A percentile compares a stretch with the other conserved stretches of the same genome.
Conservation (phyloP, 2,113 vertebrate species). For the Sapajus apella region DNA sequence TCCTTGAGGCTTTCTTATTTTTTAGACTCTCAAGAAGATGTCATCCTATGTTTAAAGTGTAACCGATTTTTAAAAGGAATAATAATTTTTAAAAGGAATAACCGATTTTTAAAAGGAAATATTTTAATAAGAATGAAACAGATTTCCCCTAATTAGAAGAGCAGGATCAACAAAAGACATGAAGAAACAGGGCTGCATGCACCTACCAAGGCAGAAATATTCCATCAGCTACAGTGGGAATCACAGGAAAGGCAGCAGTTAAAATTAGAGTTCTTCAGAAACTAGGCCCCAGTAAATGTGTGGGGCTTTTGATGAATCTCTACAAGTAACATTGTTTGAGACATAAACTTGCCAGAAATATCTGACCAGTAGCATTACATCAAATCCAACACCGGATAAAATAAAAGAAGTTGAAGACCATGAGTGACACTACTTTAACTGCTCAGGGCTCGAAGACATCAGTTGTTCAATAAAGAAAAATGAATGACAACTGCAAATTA, state of each 20-base stretch:
- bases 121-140: not conserved
- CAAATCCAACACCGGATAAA: not conserved
- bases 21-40: not conserved
- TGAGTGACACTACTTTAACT: not conserved
- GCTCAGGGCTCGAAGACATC: not conserved
- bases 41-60: not conserved
- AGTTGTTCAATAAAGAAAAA: not conserved
- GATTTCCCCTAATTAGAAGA: not conserved
- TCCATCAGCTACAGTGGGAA: not conserved
- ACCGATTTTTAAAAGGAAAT: not conserved
- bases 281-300: not conserved
- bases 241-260: no score
- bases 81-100: not conserved
- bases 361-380: not conserved
- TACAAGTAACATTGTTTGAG: not conserved
- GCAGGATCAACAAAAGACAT: not conserved
- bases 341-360: not conserved
- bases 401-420: not conserved
- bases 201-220: not conserved
- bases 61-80: not conserved
- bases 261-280: not conserved
- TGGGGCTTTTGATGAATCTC: not conserved
- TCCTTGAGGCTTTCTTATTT: not conserved
- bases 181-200: not conserved
- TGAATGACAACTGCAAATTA: not conserved